Conservation (phyloP, 2,888 invertebrate genomes). For the Melanchra persicariae region DNA sequence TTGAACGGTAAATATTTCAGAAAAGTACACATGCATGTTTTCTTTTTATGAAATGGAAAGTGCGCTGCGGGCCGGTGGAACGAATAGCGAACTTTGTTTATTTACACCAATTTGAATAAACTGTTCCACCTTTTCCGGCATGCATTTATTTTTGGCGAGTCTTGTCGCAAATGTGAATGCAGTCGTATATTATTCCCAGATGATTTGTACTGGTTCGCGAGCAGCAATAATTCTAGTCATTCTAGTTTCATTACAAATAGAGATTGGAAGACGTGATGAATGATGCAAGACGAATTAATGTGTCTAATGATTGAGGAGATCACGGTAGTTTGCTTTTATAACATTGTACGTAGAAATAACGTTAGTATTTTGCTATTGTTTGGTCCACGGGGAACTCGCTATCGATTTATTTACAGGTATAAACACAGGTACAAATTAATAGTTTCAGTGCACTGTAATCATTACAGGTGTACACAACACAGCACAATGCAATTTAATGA, state of each 20-base stretch:
- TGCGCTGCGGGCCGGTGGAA: background rate
- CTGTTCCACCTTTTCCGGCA: slow-evolving; percentile 26
- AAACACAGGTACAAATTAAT: slow-evolving; percentile 27
- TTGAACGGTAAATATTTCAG: background rate
- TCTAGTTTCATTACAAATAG: slow-evolving; percentile 49
- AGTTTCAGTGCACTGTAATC: slow-evolving; percentile 23
- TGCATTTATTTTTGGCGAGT: slow-evolving; percentile 42
- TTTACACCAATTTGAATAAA: slow-evolving; percentile 25
- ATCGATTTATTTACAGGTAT: slow-evolving; percentile 20
- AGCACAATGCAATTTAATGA: slow-evolving; percentile 24
- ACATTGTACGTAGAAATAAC: slow-evolving; percentile 17
- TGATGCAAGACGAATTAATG: slow-evolving; percentile 56
- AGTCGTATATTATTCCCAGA: slow-evolving; percentile 42
- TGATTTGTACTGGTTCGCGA: slow-evolving; percentile 38
- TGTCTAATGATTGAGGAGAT: slow-evolving; percentile 59
- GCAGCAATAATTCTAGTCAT: slow-evolving; percentile 50
- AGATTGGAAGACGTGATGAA: slow-evolving; percentile 52
- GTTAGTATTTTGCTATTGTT: slow-evolving; percentile 23
- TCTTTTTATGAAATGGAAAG: slow-evolving; percentile 1
- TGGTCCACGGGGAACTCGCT: slow-evolving; percentile 5
- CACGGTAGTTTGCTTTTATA: slow-evolving; percentile 40
- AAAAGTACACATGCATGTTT: background rate
- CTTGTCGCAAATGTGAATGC: slow-evolving; percentile 45
- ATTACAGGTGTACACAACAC: slow-evolving; percentile 12
- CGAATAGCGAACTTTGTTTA: slow-evolving; percentile 16